Conservation (phyloP, 2,888 invertebrate genomes). For the Leucophenga montana region DNA sequence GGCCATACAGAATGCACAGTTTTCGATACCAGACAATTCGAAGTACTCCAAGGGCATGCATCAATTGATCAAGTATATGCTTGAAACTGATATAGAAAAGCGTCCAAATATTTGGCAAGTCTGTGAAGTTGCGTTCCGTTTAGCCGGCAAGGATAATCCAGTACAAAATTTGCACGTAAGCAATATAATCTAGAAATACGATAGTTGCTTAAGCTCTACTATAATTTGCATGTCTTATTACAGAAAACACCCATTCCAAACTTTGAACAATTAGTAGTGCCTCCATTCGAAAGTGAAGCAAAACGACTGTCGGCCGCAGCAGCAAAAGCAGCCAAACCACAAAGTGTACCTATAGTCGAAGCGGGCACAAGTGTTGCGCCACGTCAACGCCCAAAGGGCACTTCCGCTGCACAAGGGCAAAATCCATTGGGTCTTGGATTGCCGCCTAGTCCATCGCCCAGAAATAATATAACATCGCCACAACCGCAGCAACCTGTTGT, state of each 20-base stretch:
- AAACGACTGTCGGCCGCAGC: constrained; percentile 74
- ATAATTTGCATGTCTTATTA: constrained; percentile 39
- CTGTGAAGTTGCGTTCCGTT: constrained; percentile 81
- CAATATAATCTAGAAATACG: constrained; percentile 35
- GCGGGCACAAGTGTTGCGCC: constrained; percentile 86
- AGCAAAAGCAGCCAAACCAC: constrained; percentile 68
- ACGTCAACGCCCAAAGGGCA: constrained; percentile 85
- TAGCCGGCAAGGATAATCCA: constrained; percentile 82
- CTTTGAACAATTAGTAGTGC: constrained; percentile 78
- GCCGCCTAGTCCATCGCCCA: constrained; percentile 75
- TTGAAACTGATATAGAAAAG: constrained; percentile 86
- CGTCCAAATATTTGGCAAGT: constrained; percentile 93
- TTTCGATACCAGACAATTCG: constrained; percentile 87
- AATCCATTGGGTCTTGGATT: constrained; percentile 75
- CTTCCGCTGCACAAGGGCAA: constrained; percentile 69
- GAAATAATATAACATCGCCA: constrained; percentile 72
- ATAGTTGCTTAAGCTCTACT: not conserved
- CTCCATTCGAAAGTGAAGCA: constrained; percentile 82
- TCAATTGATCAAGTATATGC: constrained; percentile 86
- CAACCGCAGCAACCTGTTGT: constrained; percentile 68
- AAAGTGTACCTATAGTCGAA: constrained; percentile 75
- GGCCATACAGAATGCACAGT: constrained; percentile 92
- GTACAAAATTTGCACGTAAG: constrained; percentile 86
- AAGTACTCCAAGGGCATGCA: constrained; percentile 82
- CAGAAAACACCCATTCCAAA: constrained; percentile 80